A percentile compares a stretch with the other conserved stretches of the same genome.
Conservation (phyloP, 2,797 vertebrate genomes). For the Apogon hyalosoma region DNA sequence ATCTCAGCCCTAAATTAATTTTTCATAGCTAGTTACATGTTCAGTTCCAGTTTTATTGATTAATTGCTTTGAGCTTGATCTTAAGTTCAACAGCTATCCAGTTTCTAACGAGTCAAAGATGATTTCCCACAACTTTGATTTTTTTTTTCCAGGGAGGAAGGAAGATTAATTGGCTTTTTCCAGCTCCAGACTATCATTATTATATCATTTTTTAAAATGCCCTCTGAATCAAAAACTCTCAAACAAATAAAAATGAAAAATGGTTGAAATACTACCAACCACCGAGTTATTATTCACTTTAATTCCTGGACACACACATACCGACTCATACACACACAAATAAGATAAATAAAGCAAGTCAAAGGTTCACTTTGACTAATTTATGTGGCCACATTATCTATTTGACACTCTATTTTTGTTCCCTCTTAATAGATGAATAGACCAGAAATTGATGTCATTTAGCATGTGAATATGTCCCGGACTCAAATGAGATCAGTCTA, state of each 20-base stretch:
- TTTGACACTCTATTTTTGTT: constrained; percentile 28
- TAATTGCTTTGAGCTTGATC: too few species aligned
- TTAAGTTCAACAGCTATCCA: too few species aligned
- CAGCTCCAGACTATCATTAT: too few species aligned
- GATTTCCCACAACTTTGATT: too few species aligned
- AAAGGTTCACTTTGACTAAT: constrained; percentile 32
- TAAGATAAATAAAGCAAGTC: constrained; percentile 15
- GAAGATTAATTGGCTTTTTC: too few species aligned
- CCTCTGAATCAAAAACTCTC: too few species aligned
- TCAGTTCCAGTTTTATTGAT: too few species aligned
- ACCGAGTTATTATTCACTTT: constrained; percentile 9
- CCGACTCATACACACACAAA: constrained; percentile 3
- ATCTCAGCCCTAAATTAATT: too few species aligned
- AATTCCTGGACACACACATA: not conserved
- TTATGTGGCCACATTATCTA: constrained; percentile 30
- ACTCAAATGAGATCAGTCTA: constrained; percentile 41
- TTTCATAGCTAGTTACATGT: too few species aligned
- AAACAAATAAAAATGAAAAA: constrained; percentile 8
- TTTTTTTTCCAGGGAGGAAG: too few species aligned
- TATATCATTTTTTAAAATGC: too few species aligned
- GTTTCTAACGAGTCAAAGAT: too few species aligned
- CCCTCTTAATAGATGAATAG: constrained; percentile 31
- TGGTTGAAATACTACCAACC: not conserved
- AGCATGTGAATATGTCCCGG: constrained; percentile 40
- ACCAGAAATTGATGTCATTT: constrained; percentile 44